These are phyloP conservation scores for Athrips mouffetella DNA, from an alignment of 2,888 invertebrate species.

Conservation along the genomic window DNA sequence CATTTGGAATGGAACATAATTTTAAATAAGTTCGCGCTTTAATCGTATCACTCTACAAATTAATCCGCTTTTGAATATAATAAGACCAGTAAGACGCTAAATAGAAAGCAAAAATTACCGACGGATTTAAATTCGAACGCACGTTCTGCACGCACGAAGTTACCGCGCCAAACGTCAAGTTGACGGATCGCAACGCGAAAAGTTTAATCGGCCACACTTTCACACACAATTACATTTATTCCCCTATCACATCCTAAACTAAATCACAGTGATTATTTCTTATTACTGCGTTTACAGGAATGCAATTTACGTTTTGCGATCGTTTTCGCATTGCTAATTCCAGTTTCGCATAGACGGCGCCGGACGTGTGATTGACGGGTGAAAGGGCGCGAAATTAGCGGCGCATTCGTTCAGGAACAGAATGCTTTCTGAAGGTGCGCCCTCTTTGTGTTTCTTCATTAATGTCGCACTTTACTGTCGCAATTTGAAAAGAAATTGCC, in stretches of 20 bases:
- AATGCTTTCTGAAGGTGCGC: slow-evolving; percentile 31
- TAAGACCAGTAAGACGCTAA: slow-evolving; percentile 36
- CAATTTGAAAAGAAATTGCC: slow-evolving; percentile 25
- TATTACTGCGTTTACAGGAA: slow-evolving; percentile 29
- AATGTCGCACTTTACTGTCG: slow-evolving; percentile 33
- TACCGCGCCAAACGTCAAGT: slow-evolving; percentile 46
- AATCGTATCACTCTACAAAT: slow-evolving; percentile 47
- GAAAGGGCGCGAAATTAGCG: slow-evolving; percentile 74
- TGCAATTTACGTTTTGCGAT: slow-evolving; percentile 47
- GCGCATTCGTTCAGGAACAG: slow-evolving; percentile 36
- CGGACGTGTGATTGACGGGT: slow-evolving; percentile 71
- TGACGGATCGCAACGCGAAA: slow-evolving; percentile 60
- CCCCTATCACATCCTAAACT: slow-evolving; percentile 36
- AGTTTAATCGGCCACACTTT: slow-evolving; percentile 47
- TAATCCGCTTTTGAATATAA: slow-evolving; percentile 45
- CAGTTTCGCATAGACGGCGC: slow-evolving; percentile 39
- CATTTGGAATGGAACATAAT: slow-evolving; percentile 24
- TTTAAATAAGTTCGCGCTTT: slow-evolving; percentile 44
- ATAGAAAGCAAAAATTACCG: slow-evolving; percentile 23
- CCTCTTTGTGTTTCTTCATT: slow-evolving; percentile 41
- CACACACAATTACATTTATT: slow-evolving; percentile 42
- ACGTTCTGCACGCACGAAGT: slow-evolving; percentile 30
- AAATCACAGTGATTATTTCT: slow-evolving; percentile 55
- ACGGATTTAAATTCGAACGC: slow-evolving; percentile 11
- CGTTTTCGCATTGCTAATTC: slow-evolving; percentile 51